Conservation (phyloP, 2,113 vertebrate genomes). For the Psilopogon haemacephalus region DNA sequence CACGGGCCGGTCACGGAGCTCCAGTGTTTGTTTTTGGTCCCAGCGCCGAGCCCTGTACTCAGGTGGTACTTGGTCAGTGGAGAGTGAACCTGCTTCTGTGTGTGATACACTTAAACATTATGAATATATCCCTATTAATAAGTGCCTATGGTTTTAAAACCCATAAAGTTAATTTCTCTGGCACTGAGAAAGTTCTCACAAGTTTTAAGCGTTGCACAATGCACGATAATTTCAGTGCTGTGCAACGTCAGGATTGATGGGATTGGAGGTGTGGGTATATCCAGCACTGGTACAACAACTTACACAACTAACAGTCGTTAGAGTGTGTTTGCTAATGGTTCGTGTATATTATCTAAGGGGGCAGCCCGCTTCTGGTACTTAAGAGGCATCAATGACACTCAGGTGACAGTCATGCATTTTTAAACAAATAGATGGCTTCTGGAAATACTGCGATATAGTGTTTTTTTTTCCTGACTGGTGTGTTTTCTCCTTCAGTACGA, state of each 20-base stretch:
- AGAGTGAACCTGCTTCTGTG: no score
- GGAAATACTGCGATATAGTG: neutral
- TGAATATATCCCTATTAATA: neutral
- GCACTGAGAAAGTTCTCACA: fast-evolving
- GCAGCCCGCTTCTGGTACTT: neutral
- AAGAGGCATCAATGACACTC: fast-evolving
- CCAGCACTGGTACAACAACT: neutral
- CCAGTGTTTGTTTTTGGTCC: neutral
- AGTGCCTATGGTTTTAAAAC: fast-evolving
- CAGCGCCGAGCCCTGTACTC: neutral
- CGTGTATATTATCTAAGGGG: fast-evolving
- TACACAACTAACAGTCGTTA: neutral
- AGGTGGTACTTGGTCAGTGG: fast-evolving
- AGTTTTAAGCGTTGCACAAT: fast-evolving
- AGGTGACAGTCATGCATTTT: neutral
- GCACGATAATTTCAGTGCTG: neutral
- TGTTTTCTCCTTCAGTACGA: slow-evolving; percentile 82
- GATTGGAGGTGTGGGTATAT: neutral
- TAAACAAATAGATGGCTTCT: neutral
- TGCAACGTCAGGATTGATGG: fast-evolving
- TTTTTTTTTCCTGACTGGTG: neutral
- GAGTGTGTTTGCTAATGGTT: neutral
- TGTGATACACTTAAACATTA: fast-evolving
- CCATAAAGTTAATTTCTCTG: neutral
- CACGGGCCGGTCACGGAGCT: neutral